These are phyloP conservation scores for Lamellibrachia satsuma DNA, from an alignment of 2,888 invertebrate genomes.

Conservation along the genomic window DNA sequence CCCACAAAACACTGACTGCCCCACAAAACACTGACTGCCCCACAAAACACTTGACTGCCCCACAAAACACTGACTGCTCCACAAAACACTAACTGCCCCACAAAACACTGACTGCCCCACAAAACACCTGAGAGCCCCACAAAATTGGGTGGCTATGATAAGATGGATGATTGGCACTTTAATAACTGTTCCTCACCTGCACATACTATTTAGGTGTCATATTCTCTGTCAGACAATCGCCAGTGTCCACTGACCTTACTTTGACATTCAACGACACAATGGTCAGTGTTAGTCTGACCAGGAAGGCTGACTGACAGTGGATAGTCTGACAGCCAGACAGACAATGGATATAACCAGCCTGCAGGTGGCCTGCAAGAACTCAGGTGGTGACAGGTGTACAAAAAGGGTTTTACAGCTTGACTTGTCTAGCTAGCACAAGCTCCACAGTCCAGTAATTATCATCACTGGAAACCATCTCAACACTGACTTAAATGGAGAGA, in stretches of 20 bases:
- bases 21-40: not conserved
- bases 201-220: not conserved
- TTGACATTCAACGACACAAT: not conserved
- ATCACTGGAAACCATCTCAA: no score
- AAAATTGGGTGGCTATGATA: not conserved
- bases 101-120: no score
- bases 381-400: not conserved
- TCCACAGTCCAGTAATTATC: no score
- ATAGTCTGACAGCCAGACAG: not conserved
- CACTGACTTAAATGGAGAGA: no score
- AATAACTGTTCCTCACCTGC: not conserved
- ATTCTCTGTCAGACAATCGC: not conserved
- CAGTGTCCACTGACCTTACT: not conserved
- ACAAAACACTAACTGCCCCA: no score
- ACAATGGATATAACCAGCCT: not conserved
- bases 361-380: not conserved
- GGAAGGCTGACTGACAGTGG: not conserved
- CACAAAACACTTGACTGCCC: not conserved
- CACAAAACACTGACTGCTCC: not conserved
- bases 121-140: not conserved
- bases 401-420: not conserved
- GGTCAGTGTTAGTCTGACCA: not conserved
- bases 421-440: no score
- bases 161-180: not conserved
- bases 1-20: no score